Evolutionary conservation across 2,888 invertebrate species (phyloP), one percentile per base, ranked within the genome.

Genomic region (Drosophila recens): DNA sequence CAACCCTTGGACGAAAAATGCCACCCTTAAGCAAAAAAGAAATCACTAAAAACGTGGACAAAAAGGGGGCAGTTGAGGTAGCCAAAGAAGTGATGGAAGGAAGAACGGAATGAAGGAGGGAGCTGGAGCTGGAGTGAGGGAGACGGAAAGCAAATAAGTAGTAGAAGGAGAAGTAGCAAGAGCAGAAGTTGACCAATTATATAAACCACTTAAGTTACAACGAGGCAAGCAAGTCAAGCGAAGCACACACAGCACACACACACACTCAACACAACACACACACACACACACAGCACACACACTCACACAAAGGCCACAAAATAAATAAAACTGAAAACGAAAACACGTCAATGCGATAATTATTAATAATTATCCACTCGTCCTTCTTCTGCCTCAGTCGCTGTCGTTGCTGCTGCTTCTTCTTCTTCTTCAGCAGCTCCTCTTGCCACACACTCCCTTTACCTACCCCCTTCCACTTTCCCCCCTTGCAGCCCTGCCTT

Each of bases 331-430:
- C 69, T 69, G 78, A 88, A 85, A 84, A 82, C 75, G 88, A 82
- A 88, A 85, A 89, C 87, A 90, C 90, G 90, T 86, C 90, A 90
- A 86, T 89, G 89, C 87, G 85, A 87, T 87, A 87, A 87, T 87
- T 87, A 90, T 87, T 87, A 87, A 87, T 87, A 87, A 87, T 87
- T 90, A 87, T 87, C 89, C 86, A 87, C 86, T 90, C 89, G 87
- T 88, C 87, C 90, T 90, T 82, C 83, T 86, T 88, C 74, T 62
- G 61, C 63, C 63, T 34, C 62, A 40, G 58, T 52, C 57, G 45
- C 46, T 36, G 53, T 57, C 54, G 27, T 20, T 20, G 2, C 9
- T 42, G 23, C 67, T 58, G 54, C 49, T 34, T 34, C 27, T 38
- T 6, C 38, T 53, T 10, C 53, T 53, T 15, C 36, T 38, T 38